phyloP scores from a whole-genome alignment of 2,888 invertebrate genomes.

The Amaurobius ferox region DNA sequence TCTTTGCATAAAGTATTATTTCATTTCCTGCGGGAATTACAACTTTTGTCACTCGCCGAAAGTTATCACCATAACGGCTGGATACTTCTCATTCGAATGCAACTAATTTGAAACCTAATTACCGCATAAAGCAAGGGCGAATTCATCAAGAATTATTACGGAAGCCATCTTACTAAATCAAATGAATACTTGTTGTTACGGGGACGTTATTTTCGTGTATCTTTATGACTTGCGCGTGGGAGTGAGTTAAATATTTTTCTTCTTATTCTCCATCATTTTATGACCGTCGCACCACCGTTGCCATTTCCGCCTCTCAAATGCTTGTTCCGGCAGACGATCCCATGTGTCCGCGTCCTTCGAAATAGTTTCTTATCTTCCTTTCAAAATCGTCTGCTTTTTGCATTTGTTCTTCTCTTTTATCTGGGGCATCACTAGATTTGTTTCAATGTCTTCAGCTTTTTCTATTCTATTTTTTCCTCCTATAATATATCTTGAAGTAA shows the following conservation, averaged over 20 bases:
- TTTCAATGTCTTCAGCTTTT: no score
- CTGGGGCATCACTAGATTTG: no score
- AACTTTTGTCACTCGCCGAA: neutral
- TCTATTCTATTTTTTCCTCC: no score
- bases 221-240: neutral
- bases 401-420: no score
- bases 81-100: neutral
- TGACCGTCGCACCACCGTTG: neutral
- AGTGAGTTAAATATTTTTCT: neutral
- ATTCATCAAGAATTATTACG: slow-evolving; percentile 51
- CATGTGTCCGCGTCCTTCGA: neutral
- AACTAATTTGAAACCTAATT: slow-evolving; percentile 18
- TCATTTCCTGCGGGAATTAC: neutral
- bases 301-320: neutral
- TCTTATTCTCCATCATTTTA: neutral
- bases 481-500: no score
- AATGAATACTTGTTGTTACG: neutral
- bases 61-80: slow-evolving; percentile 1
- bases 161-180: slow-evolving; percentile 43
- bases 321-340: neutral
- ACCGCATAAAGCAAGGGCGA: slow-evolving; percentile 31
- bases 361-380: no score
- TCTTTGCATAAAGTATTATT: neutral
- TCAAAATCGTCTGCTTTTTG: no score
- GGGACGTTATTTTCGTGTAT: neutral